Base-by-base conservation (phyloP, 2,888 invertebrate genomes). In the Dasysyrphus albostriatus region DNA sequence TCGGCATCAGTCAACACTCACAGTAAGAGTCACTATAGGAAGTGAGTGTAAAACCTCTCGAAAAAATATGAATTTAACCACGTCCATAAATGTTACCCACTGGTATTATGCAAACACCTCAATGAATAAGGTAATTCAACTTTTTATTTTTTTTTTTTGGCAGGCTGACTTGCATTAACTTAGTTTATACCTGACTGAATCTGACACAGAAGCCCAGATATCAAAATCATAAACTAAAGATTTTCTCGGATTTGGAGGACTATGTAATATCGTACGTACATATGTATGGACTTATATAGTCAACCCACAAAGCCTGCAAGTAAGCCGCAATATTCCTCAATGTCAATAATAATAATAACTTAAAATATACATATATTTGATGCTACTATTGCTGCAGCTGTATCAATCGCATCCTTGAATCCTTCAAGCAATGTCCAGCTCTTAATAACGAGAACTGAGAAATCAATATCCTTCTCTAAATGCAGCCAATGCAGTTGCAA, bases 391-490 rank as follows among this genome's bases (percentile, higher is more conserved):
- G 14, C 37, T 39, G 19, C 7, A 51, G 37, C 24, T 72, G 19
- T 44, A 16, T 47, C 44, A n/a, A 5, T 42, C 29, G 1, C 14
- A 61, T 44, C 44, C 72, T 29, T 29, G 61, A 63, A 82, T 80
- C 65, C 61, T 63, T 72, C 76, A 82, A 34, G 70, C 39, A 72
- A 67, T 72, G 65, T 80, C 80, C 72, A 70, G 54, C 42, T 61
- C 39, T 42, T 42, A 42, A 74, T 74, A 80, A 84, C 72, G 58
- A 70, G 58, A 80, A 51, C 75, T 56, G 12, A 84, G 70, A 75
- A 80, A 84, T 84, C 83, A 80, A 84, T 84, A 83, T 75, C 34
- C n/a, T 51, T 67, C 49, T 19, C n/a, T 74, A 79, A 76, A 67
- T 80, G 65, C 51, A 59, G 51, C 79, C 70, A 69, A 69, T 79